Evolutionary conservation across 2,113 vertebrate species (phyloP).

Genomic region (Macrotus californicus): DNA sequence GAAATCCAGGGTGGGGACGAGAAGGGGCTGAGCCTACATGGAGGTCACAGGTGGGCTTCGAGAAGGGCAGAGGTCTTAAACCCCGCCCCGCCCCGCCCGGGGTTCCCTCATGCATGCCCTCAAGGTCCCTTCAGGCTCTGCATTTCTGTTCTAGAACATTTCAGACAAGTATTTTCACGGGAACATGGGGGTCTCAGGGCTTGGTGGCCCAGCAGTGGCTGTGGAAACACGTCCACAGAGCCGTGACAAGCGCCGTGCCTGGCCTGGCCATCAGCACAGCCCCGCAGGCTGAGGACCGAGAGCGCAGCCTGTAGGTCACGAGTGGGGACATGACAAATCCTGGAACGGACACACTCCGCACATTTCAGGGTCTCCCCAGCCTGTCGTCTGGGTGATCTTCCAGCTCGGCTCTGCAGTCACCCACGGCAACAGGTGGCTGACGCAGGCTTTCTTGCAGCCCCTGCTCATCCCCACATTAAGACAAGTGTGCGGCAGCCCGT

Average conservation of each 20-base stretch:
- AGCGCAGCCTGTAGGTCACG: neutral
- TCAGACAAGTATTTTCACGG: fast-evolving
- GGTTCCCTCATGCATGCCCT: fast-evolving
- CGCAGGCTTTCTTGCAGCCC: neutral
- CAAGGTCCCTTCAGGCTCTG: neutral
- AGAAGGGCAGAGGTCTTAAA: neutral
- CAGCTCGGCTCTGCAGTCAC: neutral
- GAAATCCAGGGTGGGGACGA: too few species aligned
- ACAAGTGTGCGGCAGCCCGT: neutral
- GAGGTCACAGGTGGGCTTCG: neutral
- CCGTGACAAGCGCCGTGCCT: fast-evolving
- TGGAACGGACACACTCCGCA: fast-evolving
- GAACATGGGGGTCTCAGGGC: fast-evolving
- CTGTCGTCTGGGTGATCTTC: neutral
- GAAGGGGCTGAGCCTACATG: neutral
- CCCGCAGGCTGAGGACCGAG: neutral
- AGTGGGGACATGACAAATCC: neutral
- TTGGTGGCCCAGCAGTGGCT: too few species aligned
- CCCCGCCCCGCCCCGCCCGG: too few species aligned
- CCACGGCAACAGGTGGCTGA: neutral
- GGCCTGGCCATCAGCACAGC: fast-evolving
- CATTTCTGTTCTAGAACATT: neutral
- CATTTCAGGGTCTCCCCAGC: neutral
- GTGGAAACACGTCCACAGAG: fast-evolving
- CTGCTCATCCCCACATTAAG: neutral